Conservation (phyloP, 2,113 vertebrate species). For the Corythornis vintsioides region DNA sequence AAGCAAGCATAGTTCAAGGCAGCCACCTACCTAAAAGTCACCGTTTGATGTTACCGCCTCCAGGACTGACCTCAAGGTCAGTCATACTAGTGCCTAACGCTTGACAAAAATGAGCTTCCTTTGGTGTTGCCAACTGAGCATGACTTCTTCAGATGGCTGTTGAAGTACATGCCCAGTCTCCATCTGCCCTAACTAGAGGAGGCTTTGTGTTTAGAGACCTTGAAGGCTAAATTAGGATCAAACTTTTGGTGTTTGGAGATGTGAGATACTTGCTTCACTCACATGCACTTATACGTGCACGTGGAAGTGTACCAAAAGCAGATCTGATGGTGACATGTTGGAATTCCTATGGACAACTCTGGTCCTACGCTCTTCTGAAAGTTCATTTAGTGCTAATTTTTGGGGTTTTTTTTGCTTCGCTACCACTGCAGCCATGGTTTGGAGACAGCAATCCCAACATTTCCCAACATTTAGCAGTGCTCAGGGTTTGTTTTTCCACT, state of each 20-base stretch:
- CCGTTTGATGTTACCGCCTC: background rate
- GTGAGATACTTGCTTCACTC: background rate
- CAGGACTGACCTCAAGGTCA: rapidly evolving
- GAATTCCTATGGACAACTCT: background rate
- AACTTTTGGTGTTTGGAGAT: background rate
- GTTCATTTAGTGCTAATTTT: background rate
- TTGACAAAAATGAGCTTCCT: background rate
- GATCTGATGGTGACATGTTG: rapidly evolving
- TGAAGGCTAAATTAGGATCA: background rate
- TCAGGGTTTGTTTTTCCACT: background rate
- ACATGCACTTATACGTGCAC: rapidly evolving
- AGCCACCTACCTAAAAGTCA: background rate
- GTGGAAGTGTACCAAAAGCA: background rate
- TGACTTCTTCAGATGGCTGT: background rate
- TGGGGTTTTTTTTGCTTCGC: background rate
- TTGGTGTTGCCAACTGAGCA: background rate
- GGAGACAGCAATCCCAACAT: background rate
- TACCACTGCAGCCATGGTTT: background rate
- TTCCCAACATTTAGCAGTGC: background rate
- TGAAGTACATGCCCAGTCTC: background rate
- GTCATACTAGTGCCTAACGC: rapidly evolving
- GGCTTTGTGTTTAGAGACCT: background rate
- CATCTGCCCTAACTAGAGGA: background rate
- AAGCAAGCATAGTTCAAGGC: background rate
- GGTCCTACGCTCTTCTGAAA: background rate